Conservation (phyloP, 2,797 vertebrate genomes). For the Petrocephalus schoutedeni region DNA sequence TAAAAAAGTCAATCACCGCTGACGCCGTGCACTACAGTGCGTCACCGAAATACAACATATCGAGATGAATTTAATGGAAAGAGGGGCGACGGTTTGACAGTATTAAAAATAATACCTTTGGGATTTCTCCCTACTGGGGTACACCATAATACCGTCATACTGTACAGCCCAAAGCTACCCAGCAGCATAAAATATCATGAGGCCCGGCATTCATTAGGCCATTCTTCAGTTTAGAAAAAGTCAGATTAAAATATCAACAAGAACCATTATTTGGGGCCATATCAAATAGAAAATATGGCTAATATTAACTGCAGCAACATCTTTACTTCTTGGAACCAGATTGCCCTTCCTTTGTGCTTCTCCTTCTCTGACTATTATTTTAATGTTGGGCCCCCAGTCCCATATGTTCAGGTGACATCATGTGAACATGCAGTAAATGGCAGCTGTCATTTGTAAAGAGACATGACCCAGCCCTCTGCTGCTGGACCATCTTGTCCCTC, state of each 20-base stretch:
- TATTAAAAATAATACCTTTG: background rate
- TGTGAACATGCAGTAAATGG: background rate
- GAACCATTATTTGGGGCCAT: background rate
- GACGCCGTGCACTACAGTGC: background rate
- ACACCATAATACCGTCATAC: background rate
- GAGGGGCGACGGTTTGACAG: background rate
- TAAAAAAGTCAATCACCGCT: background rate
- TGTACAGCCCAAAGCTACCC: background rate
- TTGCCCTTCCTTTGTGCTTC: background rate
- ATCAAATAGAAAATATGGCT: background rate
- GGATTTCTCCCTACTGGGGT: background rate
- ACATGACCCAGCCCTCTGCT: background rate
- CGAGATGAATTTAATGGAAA: background rate
- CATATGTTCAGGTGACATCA: background rate
- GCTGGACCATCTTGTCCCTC: background rate
- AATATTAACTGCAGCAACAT: background rate
- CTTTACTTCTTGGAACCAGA: background rate
- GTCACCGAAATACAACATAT: background rate
- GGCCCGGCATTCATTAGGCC: background rate
- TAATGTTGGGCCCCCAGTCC: background rate
- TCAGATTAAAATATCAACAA: background rate
- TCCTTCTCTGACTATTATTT: background rate
- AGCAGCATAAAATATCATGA: background rate
- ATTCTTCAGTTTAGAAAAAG: background rate
- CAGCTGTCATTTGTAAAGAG: background rate